phyloP scores from a whole-genome alignment of 2,888 invertebrate species.

The Willowsia nigromaculata region DNA sequence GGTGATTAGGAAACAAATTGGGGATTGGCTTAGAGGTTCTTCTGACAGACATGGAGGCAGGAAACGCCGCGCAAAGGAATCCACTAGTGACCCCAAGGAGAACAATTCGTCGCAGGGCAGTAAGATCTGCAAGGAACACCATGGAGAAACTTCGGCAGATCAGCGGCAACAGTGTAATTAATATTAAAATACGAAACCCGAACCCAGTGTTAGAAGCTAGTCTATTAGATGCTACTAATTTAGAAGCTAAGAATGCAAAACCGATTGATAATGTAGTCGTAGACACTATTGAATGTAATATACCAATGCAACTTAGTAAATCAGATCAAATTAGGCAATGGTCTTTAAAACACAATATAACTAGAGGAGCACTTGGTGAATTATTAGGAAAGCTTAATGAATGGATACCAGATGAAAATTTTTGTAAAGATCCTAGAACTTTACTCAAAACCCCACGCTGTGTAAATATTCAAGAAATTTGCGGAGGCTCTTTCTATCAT shows the following conservation, averaged over 20 bases:
- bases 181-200: background rate
- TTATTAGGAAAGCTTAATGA: constrained; percentile 24
- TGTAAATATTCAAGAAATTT: background rate
- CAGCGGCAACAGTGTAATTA: background rate
- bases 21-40: constrained; percentile 27
- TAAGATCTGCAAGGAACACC: background rate
- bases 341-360: constrained; percentile 51
- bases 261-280: background rate
- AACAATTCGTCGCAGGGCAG: background rate
- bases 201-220: background rate
- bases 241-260: background rate
- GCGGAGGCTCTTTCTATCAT: constrained; percentile 9
- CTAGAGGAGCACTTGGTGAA: constrained; percentile 14
- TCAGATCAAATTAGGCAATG: constrained; percentile 4
- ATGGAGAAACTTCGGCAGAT: background rate
- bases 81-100: constrained; percentile 29
- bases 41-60: background rate
- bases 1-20: background rate
- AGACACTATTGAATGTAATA: background rate
- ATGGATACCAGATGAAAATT: constrained; percentile 36
- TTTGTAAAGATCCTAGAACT: constrained; percentile 56
- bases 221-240: too few relatives aligned
- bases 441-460: constrained; percentile 35
- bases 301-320: background rate
- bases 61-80: background rate